Base-by-base conservation (phyloP, 2,888 invertebrate species). In the Galerucella nymphaeae region DNA sequence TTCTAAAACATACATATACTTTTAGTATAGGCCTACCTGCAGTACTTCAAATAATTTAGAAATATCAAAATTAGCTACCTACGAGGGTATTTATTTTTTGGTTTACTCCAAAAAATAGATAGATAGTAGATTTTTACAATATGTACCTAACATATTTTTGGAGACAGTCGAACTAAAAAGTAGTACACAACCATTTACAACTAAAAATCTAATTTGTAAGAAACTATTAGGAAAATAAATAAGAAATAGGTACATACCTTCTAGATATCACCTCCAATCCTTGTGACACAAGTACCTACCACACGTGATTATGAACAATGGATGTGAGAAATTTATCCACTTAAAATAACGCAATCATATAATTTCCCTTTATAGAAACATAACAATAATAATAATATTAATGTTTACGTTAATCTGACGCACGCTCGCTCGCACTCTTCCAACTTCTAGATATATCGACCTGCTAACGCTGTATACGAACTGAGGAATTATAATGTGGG, bases 371-470 rank as follows among this genome's bases (percentile, higher is more conserved):
- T n/a, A 53, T 18, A 3, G 18, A 53, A 53, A 18, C 53, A 53
- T 53, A 53, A 53, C 53, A 53, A 53, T 16, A 53, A 53, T 18
- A 53, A 53, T 18, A 16, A 53, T 53, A 16, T 16, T 53, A 53
- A 16, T 53, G 18, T 53, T 53, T 53, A 53, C 18, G 16, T 53
- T 53, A 16, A 53, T 53, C 10, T 53, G 53, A 53, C 53, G 53
- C 53, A 53, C 53, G 53, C 53, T 53, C 53, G 53, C 53, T 53
- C 53, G 53, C 6, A 16, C 53, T 53, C 53, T 53, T 53, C 11
- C 53, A 53, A 16, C 53, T 53, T 18, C 8, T 53, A 53, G 16
- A 4, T 53, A 53, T 53, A 53, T 53, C 53, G 53, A 53, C 53
- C 53, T 53, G 18, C 53, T 53, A 53, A 11, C 53, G 3, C 16